Base-by-base conservation (phyloP, 2,888 invertebrate species). In the Cosmia trapezina region DNA sequence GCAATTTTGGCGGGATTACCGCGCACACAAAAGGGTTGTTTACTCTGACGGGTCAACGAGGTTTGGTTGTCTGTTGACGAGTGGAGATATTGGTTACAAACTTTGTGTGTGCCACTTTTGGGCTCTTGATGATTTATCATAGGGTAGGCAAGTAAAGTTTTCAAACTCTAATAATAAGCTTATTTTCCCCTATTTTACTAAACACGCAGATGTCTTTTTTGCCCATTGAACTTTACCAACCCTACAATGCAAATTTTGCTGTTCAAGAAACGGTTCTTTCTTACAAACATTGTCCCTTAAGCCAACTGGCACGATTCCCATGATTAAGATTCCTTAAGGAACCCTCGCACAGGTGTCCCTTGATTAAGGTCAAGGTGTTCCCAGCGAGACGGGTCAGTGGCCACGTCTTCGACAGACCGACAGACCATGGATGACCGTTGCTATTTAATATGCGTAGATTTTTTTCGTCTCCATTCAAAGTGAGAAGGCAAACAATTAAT, bases 341-440 rank as follows among this genome's bases (percentile, higher is more conserved):
- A 86, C 90, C 93, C 93, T 89, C 83, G 88, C 89, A 94, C 95
- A 96, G 96, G 96, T 96, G 96, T 85, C 86, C 83, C 79, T 86
- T 91, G 93, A 93, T 93, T 93, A 96, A 96, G 96, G 96, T 95
- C 94, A 94, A 93, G 93, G 87, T 91, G 91, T 94, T 95, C 95
- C 92, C 95, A 96, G 83, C 90, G 94, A 87, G 88, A 93, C 91
- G 94, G 94, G 93, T 92, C 95, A 92, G 87, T 93, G 91, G 85
- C 81, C 89, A 88, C 88, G 90, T 89, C 91, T 91, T 90, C 87
- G 33, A 82, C 84, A 49, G 86, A 82, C 75, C 90, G 87, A 71
- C 87, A 89, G 92, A 93, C 91, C 94, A 91, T 93, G 93, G 91
- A 91, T 90, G 90, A 85, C 94, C 94, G 95, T 96, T 95, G 90